A percentile compares a stretch with the other conserved stretches of the same genome.
Conservation (phyloP, 2,888 invertebrate genomes). For the Acleris laterana region DNA sequence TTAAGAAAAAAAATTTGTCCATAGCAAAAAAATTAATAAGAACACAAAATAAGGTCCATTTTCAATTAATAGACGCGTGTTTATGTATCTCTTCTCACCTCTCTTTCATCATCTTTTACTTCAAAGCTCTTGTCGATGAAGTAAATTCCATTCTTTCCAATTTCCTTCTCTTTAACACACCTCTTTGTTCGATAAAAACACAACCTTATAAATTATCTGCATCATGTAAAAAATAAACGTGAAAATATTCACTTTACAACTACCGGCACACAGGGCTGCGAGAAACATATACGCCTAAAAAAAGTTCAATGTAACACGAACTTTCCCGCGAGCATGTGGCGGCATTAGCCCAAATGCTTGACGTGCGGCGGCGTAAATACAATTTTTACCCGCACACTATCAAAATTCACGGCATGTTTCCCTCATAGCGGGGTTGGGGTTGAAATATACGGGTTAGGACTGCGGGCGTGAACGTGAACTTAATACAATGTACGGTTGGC, state of each 20-base stretch:
- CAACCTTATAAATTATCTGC: no score
- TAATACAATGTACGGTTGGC: no score
- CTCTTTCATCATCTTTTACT: no score
- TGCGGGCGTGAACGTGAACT: conserved; percentile 6
- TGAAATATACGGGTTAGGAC: conserved; percentile 48
- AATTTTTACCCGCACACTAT: conserved; percentile 71
- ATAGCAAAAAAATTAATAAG: neutral
- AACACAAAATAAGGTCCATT: neutral
- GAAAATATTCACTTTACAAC: no score
- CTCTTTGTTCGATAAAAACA: no score
- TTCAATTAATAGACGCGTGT: no score
- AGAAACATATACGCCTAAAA: conserved; percentile 3
- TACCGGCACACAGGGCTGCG: neutral
- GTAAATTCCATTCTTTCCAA: no score
- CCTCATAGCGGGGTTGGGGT: conserved; percentile 53
- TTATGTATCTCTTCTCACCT: no score
- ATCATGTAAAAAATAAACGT: no score
- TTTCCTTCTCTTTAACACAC: no score
- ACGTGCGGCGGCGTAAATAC: conserved; percentile 54
- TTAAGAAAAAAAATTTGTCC: no score
- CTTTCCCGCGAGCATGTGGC: conserved; percentile 26
- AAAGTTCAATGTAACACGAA: conserved; percentile 17
- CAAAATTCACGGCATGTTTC: conserved; percentile 74
- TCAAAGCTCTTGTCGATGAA: no score
- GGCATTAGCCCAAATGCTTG: conserved; percentile 32